Conservation (phyloP, 2,797 vertebrate genomes). For the Acanthurus leucopareius region DNA sequence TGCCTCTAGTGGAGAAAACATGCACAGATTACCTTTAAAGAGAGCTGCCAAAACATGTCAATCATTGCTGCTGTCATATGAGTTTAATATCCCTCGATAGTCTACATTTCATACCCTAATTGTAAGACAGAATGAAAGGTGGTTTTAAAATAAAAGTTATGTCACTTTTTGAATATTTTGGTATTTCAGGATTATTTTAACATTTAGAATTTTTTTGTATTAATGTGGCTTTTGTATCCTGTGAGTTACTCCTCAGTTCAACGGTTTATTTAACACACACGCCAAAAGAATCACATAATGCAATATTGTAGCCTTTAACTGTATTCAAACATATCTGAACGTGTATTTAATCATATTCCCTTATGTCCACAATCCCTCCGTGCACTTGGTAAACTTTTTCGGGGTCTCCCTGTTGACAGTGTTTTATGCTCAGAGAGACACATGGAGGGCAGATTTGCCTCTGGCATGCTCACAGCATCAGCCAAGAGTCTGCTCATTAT, state of each 20-base stretch:
- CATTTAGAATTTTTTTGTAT: neutral
- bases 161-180: neutral
- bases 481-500: slow-evolving; percentile 75
- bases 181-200: neutral
- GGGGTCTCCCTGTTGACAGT: slow-evolving; percentile 51
- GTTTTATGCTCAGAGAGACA: slow-evolving; percentile 63
- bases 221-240: neutral
- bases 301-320: slow-evolving; percentile 6
- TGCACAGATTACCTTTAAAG: neutral
- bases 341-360: slow-evolving; percentile 61
- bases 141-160: neutral
- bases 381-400: slow-evolving; percentile 50
- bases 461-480: slow-evolving; percentile 72
- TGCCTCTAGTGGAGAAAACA: neutral
- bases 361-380: slow-evolving; percentile 29
- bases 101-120: neutral
- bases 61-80: neutral
- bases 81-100: neutral
- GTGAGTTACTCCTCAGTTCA: neutral
- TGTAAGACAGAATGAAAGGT: neutral
- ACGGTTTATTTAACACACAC: neutral
- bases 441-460: slow-evolving; percentile 71
- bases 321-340: slow-evolving; percentile 28
- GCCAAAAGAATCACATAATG: slow-evolving; percentile 1
- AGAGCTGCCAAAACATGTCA: neutral